Evolutionary conservation across 2,113 vertebrate species (phyloP), one percentile per base, ranked within the genome.

Genomic region (Actenoides hombroni): DNA sequence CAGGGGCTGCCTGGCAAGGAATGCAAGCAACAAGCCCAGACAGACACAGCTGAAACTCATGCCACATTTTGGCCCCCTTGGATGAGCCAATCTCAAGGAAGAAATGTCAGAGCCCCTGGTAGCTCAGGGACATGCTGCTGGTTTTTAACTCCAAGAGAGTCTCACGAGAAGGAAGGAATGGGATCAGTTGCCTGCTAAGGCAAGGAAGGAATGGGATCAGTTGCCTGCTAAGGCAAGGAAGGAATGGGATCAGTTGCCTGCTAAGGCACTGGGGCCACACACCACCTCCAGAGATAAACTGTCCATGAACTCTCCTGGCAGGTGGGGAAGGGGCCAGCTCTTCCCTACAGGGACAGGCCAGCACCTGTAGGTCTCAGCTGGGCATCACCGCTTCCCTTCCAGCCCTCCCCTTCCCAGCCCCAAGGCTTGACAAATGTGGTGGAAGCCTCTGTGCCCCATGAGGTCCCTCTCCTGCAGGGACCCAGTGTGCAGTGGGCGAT

Each of bases 401-500:
- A 64, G 2, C 31, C 40, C 40, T 40, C 48, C 49, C 29, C 17
- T 10, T 17, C 17, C 56, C 5, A 2, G 54, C 46, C n/a, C 5
- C 14, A 2, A 6, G 49, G 44, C 63, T 31, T 10, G 31, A 31
- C 31, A 53, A 35, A 29, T 8, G 54, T 4, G 33, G 8, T 14
- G 37, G 46, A 31, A 35, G 49, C 13, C 3, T 16, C 20, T 8
- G 3, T 42, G 16, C 31, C 31, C 6, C 39, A 4, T 4, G 3
- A 48, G 70, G 40, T 26, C 60, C 28, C n/a, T 21, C 59, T 54
- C 40, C 59, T 16, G 40, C 48, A 25, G 5, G 2, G 37, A 19
- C n/a, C 59, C 9, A 24, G 63, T 13, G 3, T 1, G 24, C 4
- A 2, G 16, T 2, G 24, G 24, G 48, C 3, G 3, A 42, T 10